Conservation (phyloP, 2,113 vertebrate species). For the Bubalus kerabau region DNA sequence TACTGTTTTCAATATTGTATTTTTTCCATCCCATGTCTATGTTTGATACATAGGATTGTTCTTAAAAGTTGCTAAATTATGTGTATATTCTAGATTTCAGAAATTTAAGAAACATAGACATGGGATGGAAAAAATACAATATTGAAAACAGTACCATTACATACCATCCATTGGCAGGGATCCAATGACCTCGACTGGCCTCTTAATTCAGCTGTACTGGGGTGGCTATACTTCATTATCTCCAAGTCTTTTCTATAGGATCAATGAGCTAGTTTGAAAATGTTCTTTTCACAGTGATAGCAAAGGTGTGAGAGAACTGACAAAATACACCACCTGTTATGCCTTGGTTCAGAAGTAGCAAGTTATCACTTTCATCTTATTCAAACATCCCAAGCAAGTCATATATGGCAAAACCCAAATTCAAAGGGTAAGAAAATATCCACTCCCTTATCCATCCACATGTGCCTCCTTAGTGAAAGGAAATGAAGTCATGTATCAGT, state of each 20-base stretch:
- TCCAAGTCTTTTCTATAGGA: neutral
- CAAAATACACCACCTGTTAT: neutral
- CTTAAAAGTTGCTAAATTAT: no score
- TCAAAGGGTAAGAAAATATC: neutral
- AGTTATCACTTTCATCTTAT: neutral
- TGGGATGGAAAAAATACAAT: no score
- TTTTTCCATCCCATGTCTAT: neutral
- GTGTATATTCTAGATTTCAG: no score
- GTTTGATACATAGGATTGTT: no score
- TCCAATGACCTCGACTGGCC: neutral
- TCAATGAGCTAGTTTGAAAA: neutral
- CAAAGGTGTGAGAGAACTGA: neutral
- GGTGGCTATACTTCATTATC: neutral
- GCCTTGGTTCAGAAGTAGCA: neutral
- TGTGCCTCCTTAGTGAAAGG: neutral
- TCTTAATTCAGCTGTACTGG: neutral
- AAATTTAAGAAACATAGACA: no score
- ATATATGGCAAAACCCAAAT: neutral
- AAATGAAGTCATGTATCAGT: neutral
- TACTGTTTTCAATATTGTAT: neutral
- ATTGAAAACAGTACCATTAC: no score
- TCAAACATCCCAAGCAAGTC: neutral
- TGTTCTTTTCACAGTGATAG: neutral
- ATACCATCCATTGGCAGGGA: no score
- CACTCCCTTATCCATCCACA: accelerated